Conservation (phyloP, 1,140 invertebrate genomes). For the Calycopis cecrops region DNA sequence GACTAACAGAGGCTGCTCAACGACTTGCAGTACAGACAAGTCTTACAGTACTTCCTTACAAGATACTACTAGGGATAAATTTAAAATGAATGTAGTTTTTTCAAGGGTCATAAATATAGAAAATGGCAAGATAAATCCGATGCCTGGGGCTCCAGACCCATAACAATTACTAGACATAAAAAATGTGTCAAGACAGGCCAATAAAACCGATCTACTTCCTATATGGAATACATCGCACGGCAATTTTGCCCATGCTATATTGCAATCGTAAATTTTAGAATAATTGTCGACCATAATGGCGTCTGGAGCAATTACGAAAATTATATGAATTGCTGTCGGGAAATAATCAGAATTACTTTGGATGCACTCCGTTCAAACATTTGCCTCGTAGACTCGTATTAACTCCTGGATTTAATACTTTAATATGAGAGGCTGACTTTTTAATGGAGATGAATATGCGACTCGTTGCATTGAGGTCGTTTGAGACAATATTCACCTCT, state of each 20-base stretch:
- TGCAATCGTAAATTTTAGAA: constrained; percentile 26
- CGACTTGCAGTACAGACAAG: no score
- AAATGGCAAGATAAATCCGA: no score
- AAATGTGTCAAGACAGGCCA: constrained; percentile 14
- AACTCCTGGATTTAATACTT: constrained; percentile 23
- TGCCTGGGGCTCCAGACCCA: neutral
- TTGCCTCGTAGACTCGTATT: constrained; percentile 21
- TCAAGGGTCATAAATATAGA: neutral
- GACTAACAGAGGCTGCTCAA: no score
- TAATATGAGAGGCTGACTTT: constrained; percentile 26
- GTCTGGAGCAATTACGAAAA: constrained; percentile 26
- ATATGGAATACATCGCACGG: constrained; percentile 20
- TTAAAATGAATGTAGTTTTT: neutral
- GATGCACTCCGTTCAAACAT: constrained; percentile 22
- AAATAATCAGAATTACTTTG: constrained; percentile 19
- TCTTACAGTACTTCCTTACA: no score
- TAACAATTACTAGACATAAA: constrained; percentile 15
- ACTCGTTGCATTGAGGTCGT: neutral
- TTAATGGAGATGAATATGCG: constrained; percentile 27
- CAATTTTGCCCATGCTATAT: constrained; percentile 19
- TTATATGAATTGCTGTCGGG: constrained; percentile 23
- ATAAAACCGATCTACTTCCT: constrained; percentile 24
- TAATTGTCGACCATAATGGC: constrained; percentile 18
- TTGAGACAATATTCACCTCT: neutral
- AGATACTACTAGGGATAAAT: neutral